These are phyloP conservation scores for Paguma larvata DNA, from an alignment of 2,797 vertebrate species.

Conservation along the genomic window DNA sequence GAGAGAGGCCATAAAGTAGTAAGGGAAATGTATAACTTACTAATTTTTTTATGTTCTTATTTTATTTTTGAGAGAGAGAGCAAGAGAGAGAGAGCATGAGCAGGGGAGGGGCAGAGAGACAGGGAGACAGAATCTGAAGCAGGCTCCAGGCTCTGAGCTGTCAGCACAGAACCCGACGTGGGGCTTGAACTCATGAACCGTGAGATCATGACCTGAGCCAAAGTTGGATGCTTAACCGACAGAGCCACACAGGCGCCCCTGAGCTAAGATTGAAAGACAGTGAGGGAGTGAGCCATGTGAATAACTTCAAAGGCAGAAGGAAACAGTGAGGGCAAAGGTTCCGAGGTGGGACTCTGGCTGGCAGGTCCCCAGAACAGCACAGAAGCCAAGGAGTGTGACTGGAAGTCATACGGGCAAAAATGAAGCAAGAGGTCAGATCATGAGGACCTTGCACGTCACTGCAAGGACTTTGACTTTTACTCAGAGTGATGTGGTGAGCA, in stretches of 20 bases:
- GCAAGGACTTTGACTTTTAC: conserved; percentile 15
- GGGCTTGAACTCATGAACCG: too few relatives aligned
- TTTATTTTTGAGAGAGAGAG: neutral
- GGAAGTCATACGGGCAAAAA: neutral
- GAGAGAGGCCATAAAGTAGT: neutral
- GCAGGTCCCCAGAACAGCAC: neutral
- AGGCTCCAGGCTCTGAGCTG: too few relatives aligned
- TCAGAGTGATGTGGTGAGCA: neutral
- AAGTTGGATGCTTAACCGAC: too few relatives aligned
- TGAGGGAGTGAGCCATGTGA: neutral
- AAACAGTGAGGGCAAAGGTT: neutral
- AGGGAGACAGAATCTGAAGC: too few relatives aligned
- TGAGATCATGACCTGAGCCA: too few relatives aligned
- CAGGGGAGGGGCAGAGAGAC: too few relatives aligned
- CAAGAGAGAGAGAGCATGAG: too few relatives aligned
- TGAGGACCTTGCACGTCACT: neutral
- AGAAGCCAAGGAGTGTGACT: neutral
- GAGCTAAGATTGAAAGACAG: conserved; percentile 25
- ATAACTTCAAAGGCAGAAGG: conserved; percentile 34
- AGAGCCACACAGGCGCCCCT: neutral
- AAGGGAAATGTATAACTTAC: neutral
- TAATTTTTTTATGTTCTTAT: too few relatives aligned
- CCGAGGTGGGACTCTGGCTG: neutral
- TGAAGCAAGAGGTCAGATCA: neutral
- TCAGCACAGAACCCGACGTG: too few relatives aligned